These are phyloP conservation scores for Dendrolimus kikuchii DNA, from an alignment of 1,140 invertebrate species.

Conservation along the genomic window DNA sequence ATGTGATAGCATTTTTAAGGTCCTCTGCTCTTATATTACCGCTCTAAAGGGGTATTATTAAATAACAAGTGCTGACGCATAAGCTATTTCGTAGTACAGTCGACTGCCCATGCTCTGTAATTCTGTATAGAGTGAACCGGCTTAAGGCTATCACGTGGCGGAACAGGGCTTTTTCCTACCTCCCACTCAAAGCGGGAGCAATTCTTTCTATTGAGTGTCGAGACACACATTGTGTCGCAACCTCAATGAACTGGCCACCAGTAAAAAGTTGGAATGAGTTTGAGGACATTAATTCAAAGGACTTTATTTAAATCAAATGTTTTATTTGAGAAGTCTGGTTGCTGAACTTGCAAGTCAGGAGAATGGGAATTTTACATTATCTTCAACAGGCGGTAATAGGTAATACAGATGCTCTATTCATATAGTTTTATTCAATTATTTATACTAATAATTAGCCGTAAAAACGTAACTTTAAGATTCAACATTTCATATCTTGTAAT, in stretches of 20 bases:
- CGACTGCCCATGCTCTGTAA: conserved; percentile 4
- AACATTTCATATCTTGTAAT: no score
- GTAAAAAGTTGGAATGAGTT: conserved; percentile 22
- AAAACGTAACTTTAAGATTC: no score
- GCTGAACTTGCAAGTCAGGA: no score
- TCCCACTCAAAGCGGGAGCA: conserved; percentile 29
- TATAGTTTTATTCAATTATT: no score
- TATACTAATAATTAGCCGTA: no score
- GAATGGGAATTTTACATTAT: no score
- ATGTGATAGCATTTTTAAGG: neutral
- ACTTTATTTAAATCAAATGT: no score
- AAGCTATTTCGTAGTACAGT: conserved; percentile 14
- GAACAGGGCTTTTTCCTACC: conserved; percentile 41
- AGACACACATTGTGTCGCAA: conserved; percentile 28
- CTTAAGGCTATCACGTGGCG: conserved; percentile 37
- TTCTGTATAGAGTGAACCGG: conserved; percentile 27
- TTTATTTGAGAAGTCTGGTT: no score
- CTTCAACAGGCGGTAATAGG: no score
- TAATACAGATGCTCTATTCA: no score
- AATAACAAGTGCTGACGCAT: conserved; percentile 18
- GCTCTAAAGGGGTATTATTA: conserved; percentile 19
- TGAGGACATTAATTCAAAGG: neutral
- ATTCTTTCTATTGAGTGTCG: conserved; percentile 37
- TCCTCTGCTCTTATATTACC: conserved; percentile 1
- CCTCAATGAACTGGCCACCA: conserved; percentile 31